A percentile compares a stretch with the other conserved stretches of the same genome.
Evolutionary conservation across 2,797 vertebrate genomes (phyloP).

Genomic region (Austrolebias charrua): DNA sequence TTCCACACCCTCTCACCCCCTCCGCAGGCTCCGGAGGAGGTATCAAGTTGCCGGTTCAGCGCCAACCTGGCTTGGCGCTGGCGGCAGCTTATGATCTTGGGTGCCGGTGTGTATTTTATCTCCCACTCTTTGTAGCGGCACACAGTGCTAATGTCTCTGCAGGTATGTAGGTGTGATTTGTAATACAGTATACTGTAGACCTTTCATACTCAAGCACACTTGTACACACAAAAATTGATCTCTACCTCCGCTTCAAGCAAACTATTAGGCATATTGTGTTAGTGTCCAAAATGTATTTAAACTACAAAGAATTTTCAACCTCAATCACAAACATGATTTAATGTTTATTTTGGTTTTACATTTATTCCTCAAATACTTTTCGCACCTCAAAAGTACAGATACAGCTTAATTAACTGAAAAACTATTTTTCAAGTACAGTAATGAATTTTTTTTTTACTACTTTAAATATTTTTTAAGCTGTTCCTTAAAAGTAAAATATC

Average conservation of each 20-base stretch:
- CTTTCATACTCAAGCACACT: slow-evolving; percentile 35
- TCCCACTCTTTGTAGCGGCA: slow-evolving; percentile 69
- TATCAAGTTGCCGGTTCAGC: slow-evolving; percentile 78
- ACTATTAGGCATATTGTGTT: slow-evolving; percentile 10
- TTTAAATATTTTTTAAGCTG: too few relatives aligned
- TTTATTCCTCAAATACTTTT: background rate
- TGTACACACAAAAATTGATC: slow-evolving; percentile 39
- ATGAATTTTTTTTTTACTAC: too few relatives aligned
- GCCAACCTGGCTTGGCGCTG: slow-evolving; percentile 74
- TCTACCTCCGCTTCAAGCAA: slow-evolving; percentile 27
- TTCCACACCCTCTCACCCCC: slow-evolving; percentile 71
- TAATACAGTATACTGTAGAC: slow-evolving; percentile 59
- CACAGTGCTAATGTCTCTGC: slow-evolving; percentile 66
- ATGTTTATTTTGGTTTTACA: slow-evolving; percentile 5
- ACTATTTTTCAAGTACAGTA: too few relatives aligned
- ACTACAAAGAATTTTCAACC: slow-evolving; percentile 11
- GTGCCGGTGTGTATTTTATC: slow-evolving; percentile 65
- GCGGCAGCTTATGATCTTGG: slow-evolving; percentile 76
- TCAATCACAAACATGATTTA: slow-evolving; percentile 7
- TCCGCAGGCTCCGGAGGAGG: slow-evolving; percentile 75
- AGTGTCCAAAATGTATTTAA: slow-evolving; percentile 9
- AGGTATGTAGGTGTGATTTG: slow-evolving; percentile 78
- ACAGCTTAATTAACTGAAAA: too few relatives aligned
- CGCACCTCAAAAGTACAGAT: too few relatives aligned
- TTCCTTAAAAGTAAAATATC: too few relatives aligned